These are phyloP conservation scores for Vesta saturnalis DNA, from an alignment of 2,888 invertebrate genomes.

Conservation along the genomic window DNA sequence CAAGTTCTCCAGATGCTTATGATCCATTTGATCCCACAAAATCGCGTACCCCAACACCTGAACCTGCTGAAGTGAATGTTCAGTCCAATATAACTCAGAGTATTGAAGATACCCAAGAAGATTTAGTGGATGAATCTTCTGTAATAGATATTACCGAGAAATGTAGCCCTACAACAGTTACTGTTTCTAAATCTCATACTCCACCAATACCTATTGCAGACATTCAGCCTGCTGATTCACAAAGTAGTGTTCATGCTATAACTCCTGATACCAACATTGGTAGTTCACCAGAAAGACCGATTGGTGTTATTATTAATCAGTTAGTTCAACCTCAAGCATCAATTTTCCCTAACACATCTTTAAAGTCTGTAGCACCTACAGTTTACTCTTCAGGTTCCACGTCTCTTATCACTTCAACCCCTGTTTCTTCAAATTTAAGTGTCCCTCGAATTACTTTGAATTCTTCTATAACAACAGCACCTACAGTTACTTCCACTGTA, in stretches of 20 bases:
- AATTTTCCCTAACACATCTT: slow-evolving; percentile 45
- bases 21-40: slow-evolving; percentile 94
- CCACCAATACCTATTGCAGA: slow-evolving; percentile 56
- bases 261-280: slow-evolving; percentile 49
- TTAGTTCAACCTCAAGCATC: slow-evolving; percentile 47
- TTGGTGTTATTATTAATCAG: slow-evolving; percentile 49
- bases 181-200: slow-evolving; percentile 53
- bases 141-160: slow-evolving; percentile 49
- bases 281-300: slow-evolving; percentile 47
- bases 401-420: slow-evolving; percentile 57
- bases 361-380: slow-evolving; percentile 57
- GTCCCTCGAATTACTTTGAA: slow-evolving; percentile 57
- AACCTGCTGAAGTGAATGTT: slow-evolving; percentile 51
- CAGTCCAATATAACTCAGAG: slow-evolving; percentile 32
- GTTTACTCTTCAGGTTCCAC: slow-evolving; percentile 56
- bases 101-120: slow-evolving; percentile 44
- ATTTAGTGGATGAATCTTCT: slow-evolving; percentile 29
- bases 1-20: slow-evolving; percentile 83
- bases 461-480: slow-evolving; percentile 53
- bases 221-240: slow-evolving; percentile 61
- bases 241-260: slow-evolving; percentile 53
- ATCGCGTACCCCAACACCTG: slow-evolving; percentile 75
- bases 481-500: slow-evolving; percentile 51
- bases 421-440: slow-evolving; percentile 51
- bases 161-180: slow-evolving; percentile 38